Evolutionary conservation across 2,888 invertebrate genomes (phyloP), one percentile per base, ranked within the genome.

Genomic region (Nomada flava): DNA sequence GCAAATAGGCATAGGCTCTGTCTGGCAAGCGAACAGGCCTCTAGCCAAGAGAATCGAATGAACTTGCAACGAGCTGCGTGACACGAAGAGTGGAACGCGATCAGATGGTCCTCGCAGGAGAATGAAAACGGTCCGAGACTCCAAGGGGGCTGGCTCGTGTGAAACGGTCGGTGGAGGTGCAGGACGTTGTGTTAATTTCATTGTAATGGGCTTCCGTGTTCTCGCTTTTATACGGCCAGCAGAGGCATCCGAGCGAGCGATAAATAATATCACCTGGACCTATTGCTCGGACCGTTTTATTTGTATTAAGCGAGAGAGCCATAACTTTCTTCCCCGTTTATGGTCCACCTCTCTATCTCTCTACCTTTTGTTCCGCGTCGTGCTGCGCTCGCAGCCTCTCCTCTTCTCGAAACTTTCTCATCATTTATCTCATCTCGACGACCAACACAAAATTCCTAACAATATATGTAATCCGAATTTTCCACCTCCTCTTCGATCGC

Each of bases 121-220:
- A 36, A 36, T 20, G 65, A n/a, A 67, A 68, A 55, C 68, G 15
- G 55, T 42, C 55, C 36, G 7, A 36, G 68, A 67, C 29, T 2
- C 29, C 29, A 15, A 0, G 11, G 47, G 47, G 11, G 2, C 47
- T 47, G 47, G 47, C 47, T 47, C 2, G 47, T 47, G 47, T 13
- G 67, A 13, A 65, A 47, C 47, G 65, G 18, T 65, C 50, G n/a
- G n/a, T 0, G 10, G n/a, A 18, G 64, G 29, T n/a, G 7, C 13
- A 2, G 26, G 50, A 18, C 9, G n/a, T 88, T 87, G 87, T 83
- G 86, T 89, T 90, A 86, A 91, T 90, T 88, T 89, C 88, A 88
- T 90, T 89, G 84, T 84, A 88, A 87, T 84, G 79, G 82, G 75
- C 82, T 81, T 79, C 74, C 84, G 76, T 83, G 85, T 86, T 84